Percentiles rank a stretch among this genome's conserved stretches.
These are phyloP conservation scores for Stylophora pistillata DNA, from an alignment of 64 coral and sea anemone genomes.

Conservation along the genomic window DNA sequence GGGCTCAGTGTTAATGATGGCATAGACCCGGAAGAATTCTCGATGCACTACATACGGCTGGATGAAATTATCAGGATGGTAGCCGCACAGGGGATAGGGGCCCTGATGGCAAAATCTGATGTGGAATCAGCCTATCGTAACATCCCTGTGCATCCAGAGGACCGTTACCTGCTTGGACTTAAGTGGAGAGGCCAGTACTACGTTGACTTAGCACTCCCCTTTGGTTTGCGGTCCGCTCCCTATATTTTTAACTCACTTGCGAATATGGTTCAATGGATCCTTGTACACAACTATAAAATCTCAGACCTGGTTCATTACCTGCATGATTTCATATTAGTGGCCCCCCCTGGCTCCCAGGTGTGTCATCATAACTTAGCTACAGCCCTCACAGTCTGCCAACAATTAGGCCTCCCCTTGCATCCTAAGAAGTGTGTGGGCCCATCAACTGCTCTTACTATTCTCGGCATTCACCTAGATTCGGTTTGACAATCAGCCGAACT, in stretches of 20 bases:
- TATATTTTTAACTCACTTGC: conserved; percentile 31
- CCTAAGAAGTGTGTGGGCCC: too few relatives aligned
- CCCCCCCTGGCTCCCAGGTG: not conserved
- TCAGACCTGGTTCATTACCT: conserved; percentile 25
- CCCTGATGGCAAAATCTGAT: conserved; percentile 45
- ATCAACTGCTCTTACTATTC: conserved; percentile 26
- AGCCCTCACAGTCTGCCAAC: too few relatives aligned
- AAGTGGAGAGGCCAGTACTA: conserved; percentile 11
- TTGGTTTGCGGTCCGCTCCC: not conserved
- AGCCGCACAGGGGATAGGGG: conserved; percentile 11
- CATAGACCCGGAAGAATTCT: not conserved
- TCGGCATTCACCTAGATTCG: conserved; percentile 47
- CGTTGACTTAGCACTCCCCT: conserved; percentile 31
- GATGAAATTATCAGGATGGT: conserved; percentile 20
- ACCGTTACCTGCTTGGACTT: conserved; percentile 17
- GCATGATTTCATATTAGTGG: conserved; percentile 37
- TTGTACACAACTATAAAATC: not conserved
- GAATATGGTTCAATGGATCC: not conserved
- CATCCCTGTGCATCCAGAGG: conserved; percentile 18
- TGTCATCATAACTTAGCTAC: too few relatives aligned
- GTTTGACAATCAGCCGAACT: not conserved
- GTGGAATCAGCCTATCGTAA: not conserved
- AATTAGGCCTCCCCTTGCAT: too few relatives aligned
- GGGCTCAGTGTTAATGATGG: conserved; percentile 47
- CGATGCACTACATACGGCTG: not conserved